Evolutionary conservation across 2,888 invertebrate species (phyloP).

Genomic region (Chloroclysta siterata): DNA sequence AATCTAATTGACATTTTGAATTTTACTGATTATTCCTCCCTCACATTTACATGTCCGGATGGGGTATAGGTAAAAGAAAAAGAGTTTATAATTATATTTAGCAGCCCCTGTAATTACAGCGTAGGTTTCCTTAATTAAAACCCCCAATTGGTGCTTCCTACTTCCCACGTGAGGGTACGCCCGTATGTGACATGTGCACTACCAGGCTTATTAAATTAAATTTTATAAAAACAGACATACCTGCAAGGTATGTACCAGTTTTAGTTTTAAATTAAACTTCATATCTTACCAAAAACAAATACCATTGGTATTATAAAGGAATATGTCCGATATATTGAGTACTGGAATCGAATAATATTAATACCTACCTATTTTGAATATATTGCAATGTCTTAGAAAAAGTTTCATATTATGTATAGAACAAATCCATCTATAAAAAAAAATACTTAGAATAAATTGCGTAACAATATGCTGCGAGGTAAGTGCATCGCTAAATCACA

Average conservation of each 20-base stretch:
- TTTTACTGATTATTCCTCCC: conserved; percentile 42
- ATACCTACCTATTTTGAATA: no score
- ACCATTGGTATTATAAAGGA: no score
- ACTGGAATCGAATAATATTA: no score
- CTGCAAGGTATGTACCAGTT: background rate
- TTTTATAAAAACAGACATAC: conserved; percentile 58
- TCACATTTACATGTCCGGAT: conserved; percentile 49
- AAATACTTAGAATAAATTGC: no score
- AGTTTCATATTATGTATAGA: no score
- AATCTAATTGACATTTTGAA: background rate
- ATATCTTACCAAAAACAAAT: no score
- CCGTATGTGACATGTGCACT: conserved; percentile 73
- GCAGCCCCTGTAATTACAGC: conserved; percentile 82
- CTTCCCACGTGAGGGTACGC: conserved; percentile 74
- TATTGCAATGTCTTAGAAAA: no score
- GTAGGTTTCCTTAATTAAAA: conserved; percentile 80
- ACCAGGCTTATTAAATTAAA: conserved; percentile 69
- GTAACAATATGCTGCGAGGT: no score
- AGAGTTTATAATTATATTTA: conserved; percentile 83
- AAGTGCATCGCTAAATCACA: no score
- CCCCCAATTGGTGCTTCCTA: conserved; percentile 78
- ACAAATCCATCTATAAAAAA: no score
- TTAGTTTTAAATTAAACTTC: conserved; percentile 3
- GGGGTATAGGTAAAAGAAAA: conserved; percentile 66
- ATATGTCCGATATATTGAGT: no score